These are phyloP conservation scores for Sprattus sprattus DNA, from an alignment of 2,113 vertebrate species.

Conservation along the genomic window DNA sequence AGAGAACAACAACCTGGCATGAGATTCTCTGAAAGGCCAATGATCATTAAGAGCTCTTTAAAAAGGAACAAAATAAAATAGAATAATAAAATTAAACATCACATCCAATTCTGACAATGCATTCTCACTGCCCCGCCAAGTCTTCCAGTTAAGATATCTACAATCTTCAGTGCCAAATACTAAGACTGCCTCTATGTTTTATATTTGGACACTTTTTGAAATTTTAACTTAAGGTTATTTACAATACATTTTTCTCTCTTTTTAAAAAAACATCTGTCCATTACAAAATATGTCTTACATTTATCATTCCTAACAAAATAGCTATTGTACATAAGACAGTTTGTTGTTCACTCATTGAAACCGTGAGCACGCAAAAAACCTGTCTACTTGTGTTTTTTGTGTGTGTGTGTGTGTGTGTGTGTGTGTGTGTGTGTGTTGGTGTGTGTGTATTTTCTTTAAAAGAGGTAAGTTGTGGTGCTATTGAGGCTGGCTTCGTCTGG, in stretches of 20 bases:
- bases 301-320: conserved; percentile 91
- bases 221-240: conserved; percentile 45
- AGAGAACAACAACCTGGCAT: conserved; percentile 80
- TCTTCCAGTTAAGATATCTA: conserved; percentile 18
- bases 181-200: background rate
- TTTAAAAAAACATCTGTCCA: conserved; percentile 58
- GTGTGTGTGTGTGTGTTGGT: conserved; percentile 6
- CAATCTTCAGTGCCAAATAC: conserved; percentile 14
- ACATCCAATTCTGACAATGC: conserved; percentile 10
- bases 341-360: conserved; percentile 14
- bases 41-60: conserved; percentile 52
- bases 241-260: conserved; percentile 60
- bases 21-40: conserved; percentile 73
- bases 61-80: conserved; percentile 34
- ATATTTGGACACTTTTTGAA: conserved; percentile 26
- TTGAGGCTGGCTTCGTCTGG: conserved; percentile 23
- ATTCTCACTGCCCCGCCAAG: conserved; percentile 25
- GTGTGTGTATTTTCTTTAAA: conserved; percentile 4
- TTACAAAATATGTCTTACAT: conserved; percentile 84
- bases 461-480: conserved; percentile 30
- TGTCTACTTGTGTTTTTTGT: background rate
- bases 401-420: conserved; percentile 3
- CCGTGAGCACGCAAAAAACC: conserved; percentile 20
- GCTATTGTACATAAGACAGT: conserved; percentile 63
- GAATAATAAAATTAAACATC: conserved; percentile 1